Percentiles rank a stretch among this genome's conserved stretches.
Evolutionary conservation across 2,888 invertebrate species (phyloP).

Genomic region (Phengaris arion): DNA sequence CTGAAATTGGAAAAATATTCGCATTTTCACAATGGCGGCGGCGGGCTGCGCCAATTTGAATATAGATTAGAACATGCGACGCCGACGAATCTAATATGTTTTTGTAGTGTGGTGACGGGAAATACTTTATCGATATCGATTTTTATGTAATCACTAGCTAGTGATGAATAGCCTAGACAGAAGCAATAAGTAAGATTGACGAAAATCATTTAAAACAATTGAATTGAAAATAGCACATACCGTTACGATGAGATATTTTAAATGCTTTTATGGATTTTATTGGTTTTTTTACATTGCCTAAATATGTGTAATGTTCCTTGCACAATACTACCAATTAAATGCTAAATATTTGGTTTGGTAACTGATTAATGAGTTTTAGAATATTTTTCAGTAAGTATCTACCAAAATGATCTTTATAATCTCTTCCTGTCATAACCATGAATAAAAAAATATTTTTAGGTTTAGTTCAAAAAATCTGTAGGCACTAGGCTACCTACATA

Average conservation of each 20-base stretch:
- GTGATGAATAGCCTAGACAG: too few species aligned
- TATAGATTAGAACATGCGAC: slow-evolving; percentile 78
- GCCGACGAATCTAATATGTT: slow-evolving; percentile 72
- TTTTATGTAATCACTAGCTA: slow-evolving; percentile 27
- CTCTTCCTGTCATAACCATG: too few species aligned
- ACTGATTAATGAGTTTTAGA: neutral
- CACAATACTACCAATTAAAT: neutral
- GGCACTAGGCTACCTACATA: too few species aligned
- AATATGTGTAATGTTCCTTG: neutral
- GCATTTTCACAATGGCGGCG: slow-evolving; percentile 68
- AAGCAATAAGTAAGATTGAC: too few species aligned
- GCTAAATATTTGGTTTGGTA: neutral
- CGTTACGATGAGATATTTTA: neutral
- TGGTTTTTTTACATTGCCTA: neutral
- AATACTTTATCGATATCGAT: slow-evolving; percentile 35
- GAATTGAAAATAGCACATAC: too few species aligned
- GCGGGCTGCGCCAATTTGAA: slow-evolving; percentile 72
- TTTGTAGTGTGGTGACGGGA: slow-evolving; percentile 49
- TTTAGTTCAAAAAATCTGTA: too few species aligned
- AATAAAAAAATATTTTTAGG: too few species aligned
- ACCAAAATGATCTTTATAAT: too few species aligned
- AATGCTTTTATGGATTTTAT: neutral
- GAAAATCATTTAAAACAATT: too few species aligned
- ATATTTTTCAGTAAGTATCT: neutral
- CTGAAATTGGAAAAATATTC: slow-evolving; percentile 76